Conservation (phyloP, 2,113 vertebrate genomes). For the Heterotilapia buettikoferi region DNA sequence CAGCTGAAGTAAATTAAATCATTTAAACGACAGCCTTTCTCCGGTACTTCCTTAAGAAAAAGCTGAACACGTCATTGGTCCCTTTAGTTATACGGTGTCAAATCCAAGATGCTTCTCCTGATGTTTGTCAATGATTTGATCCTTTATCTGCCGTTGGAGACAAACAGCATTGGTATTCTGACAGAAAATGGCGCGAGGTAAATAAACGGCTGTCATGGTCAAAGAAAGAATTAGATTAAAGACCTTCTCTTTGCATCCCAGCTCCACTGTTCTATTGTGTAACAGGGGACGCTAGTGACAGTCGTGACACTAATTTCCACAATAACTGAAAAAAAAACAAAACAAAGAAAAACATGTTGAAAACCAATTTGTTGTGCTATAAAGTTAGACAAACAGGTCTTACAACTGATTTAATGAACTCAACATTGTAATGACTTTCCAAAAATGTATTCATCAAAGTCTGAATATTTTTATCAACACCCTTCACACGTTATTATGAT, state of each 20-base stretch:
- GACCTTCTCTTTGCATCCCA: background rate
- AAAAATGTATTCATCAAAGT: background rate
- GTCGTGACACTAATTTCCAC: conserved; percentile 4
- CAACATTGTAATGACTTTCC: background rate
- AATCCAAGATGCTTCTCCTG: background rate
- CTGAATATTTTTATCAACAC: background rate
- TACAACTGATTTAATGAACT: background rate
- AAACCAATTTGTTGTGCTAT: background rate
- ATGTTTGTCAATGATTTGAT: background rate
- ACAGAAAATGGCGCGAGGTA: background rate
- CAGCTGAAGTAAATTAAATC: background rate
- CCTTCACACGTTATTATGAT: background rate
- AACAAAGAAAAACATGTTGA: background rate
- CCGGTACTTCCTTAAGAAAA: background rate
- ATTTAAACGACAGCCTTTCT: background rate
- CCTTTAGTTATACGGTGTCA: background rate
- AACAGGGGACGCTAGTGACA: background rate
- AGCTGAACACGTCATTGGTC: background rate
- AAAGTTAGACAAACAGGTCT: background rate
- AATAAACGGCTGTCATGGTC: background rate
- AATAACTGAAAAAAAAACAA: background rate
- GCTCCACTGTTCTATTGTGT: background rate
- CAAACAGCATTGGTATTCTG: background rate
- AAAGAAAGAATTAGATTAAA: background rate
- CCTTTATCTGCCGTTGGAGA: background rate